Percentiles rank a stretch among this genome's conserved stretches.
phyloP scores from a whole-genome alignment of 2,113 vertebrate genomes.

The Thomomys bottae region DNA sequence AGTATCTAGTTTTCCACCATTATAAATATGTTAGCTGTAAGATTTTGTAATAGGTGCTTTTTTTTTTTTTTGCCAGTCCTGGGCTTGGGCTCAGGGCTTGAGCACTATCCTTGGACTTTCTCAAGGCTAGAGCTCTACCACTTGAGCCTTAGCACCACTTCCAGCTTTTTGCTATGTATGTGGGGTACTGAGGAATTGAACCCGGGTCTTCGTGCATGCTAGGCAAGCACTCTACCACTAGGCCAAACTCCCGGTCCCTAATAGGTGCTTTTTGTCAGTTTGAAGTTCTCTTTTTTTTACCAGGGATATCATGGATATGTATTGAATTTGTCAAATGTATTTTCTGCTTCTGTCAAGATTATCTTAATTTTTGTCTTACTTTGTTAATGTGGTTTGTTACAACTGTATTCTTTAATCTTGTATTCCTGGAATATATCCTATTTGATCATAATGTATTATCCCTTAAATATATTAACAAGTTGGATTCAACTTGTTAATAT shows the following conservation, averaged over 20 bases:
- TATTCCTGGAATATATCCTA: slow-evolving; percentile 34
- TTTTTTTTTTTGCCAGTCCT: slow-evolving; percentile 55
- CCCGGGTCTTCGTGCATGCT: too few relatives aligned
- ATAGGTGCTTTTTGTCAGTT: slow-evolving; percentile 35
- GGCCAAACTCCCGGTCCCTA: too few relatives aligned
- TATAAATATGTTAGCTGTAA: slow-evolving; percentile 29
- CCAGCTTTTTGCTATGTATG: too few relatives aligned
- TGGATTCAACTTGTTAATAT: slow-evolving; percentile 39
- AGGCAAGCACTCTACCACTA: too few relatives aligned
- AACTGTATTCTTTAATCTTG: slow-evolving; percentile 32
- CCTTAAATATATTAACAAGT: slow-evolving; percentile 14
- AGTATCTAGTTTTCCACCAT: slow-evolving; percentile 40
- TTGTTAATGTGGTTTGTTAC: slow-evolving; percentile 46
- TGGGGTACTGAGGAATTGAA: too few relatives aligned
- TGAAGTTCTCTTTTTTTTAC: slow-evolving; percentile 39
- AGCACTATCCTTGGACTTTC: too few relatives aligned
- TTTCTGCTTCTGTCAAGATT: slow-evolving; percentile 22
- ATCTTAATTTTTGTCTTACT: slow-evolving; percentile 31
- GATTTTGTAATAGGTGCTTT: slow-evolving; percentile 31
- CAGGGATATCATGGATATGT: slow-evolving; percentile 5
- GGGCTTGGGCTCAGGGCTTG: too few relatives aligned
- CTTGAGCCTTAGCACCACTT: too few relatives aligned
- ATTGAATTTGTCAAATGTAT: slow-evolving; percentile 26
- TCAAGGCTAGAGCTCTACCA: too few relatives aligned
- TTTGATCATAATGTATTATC: slow-evolving; percentile 24